Conservation (phyloP, 2,113 vertebrate species). For the Spermophilus dauricus region DNA sequence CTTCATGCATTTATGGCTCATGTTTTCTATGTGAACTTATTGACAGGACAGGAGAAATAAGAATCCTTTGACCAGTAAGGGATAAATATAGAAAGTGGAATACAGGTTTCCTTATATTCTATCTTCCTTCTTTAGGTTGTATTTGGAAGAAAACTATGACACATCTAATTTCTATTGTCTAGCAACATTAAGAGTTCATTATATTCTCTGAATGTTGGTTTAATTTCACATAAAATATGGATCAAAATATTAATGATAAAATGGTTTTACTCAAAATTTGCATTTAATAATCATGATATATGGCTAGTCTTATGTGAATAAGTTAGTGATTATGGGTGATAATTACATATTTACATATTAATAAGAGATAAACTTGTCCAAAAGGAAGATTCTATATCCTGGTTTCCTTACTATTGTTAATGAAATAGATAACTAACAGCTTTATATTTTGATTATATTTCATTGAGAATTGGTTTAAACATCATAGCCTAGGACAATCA, state of each 20-base stretch:
- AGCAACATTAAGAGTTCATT: conserved; percentile 48
- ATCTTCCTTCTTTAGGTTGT: background rate
- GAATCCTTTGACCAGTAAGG: background rate
- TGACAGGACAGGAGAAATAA: conserved; percentile 44
- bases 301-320: conserved; percentile 16
- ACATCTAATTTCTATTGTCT: conserved; percentile 34
- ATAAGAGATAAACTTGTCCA: background rate
- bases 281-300: background rate
- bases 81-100: conserved; percentile 29
- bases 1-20: background rate
- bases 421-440: background rate
- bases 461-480: background rate
- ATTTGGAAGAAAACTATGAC: conserved; percentile 34
- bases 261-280: conserved; percentile 30
- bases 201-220: conserved; percentile 6
- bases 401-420: background rate
- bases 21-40: conserved; percentile 30
- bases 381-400: background rate
- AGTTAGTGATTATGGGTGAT: background rate
- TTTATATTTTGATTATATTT: background rate
- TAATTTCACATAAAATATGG: background rate
- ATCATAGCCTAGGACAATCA: conserved; percentile 20
- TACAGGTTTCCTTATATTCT: background rate
- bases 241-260: conserved; percentile 31
- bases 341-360: conserved; percentile 15